Conservation (phyloP, 2,113 vertebrate genomes). For the Neopipo cinnamomea region DNA sequence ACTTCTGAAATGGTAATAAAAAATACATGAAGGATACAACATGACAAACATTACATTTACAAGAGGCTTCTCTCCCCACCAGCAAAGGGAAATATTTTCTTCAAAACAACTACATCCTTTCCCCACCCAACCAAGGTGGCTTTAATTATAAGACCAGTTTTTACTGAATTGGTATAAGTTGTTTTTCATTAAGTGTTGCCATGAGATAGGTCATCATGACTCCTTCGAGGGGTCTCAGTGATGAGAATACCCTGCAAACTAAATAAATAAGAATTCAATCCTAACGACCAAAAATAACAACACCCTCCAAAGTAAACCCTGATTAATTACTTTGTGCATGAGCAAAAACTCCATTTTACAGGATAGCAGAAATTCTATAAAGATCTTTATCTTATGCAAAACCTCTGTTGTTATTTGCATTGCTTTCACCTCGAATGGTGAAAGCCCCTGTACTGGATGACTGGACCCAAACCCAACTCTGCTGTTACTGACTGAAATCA, state of each 20-base stretch:
- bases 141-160: neutral
- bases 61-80: neutral
- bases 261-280: neutral
- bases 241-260: neutral
- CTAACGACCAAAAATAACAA: neutral
- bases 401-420: neutral
- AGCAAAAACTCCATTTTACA: neutral
- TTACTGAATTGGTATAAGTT: accelerated
- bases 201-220: neutral
- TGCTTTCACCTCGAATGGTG: neutral
- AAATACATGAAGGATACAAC: neutral
- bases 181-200: neutral
- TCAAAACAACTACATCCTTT: neutral
- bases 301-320: neutral
- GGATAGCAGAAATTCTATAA: neutral
- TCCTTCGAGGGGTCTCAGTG: neutral
- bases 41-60: neutral
- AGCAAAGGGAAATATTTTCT: neutral
- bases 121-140: neutral
- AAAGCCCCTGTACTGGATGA: accelerated
- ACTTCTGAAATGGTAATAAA: neutral
- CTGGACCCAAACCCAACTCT: neutral
- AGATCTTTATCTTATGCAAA: neutral
- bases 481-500: neutral
- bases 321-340: accelerated